Conservation (phyloP, 1,140 invertebrate species). For the Anagrus nilaparvatae region DNA sequence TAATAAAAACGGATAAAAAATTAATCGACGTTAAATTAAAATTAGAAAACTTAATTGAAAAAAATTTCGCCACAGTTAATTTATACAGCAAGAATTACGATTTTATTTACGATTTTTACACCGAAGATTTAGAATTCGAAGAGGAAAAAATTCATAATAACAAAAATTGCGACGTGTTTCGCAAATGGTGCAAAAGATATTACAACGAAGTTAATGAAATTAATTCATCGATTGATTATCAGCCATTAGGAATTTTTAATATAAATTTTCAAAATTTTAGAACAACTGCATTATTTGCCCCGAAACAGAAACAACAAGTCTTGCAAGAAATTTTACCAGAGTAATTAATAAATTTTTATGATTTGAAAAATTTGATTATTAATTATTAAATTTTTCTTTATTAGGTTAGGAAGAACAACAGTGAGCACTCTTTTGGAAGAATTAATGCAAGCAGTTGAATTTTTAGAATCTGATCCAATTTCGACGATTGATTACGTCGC, state of each 20-base stretch:
- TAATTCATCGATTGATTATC: constrained; percentile 49
- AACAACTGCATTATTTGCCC: constrained; percentile 54
- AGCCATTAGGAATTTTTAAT: constrained; percentile 56
- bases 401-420: constrained; percentile 49
- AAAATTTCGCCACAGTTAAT: constrained; percentile 51
- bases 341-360: constrained; percentile 27
- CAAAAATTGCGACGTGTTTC: constrained; percentile 44
- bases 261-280: constrained; percentile 63
- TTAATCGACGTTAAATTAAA: constrained; percentile 44
- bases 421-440: constrained; percentile 49
- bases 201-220: constrained; percentile 49
- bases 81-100: constrained; percentile 58
- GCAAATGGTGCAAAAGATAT: constrained; percentile 49
- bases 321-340: constrained; percentile 44
- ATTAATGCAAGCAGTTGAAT: constrained; percentile 48
- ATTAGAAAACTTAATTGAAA: constrained; percentile 44
- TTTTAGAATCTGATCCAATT: constrained; percentile 50
- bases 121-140: constrained; percentile 56
- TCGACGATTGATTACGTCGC: constrained; percentile 56
- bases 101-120: constrained; percentile 54
- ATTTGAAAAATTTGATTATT: constrained; percentile 8
- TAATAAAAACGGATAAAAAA: constrained; percentile 54
- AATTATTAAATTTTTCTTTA: constrained; percentile 8
- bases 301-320: constrained; percentile 55
- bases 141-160: constrained; percentile 41